These are phyloP conservation scores for Enteromius fasciolatus DNA, from an alignment of 2,797 vertebrate species.

Conservation along the genomic window DNA sequence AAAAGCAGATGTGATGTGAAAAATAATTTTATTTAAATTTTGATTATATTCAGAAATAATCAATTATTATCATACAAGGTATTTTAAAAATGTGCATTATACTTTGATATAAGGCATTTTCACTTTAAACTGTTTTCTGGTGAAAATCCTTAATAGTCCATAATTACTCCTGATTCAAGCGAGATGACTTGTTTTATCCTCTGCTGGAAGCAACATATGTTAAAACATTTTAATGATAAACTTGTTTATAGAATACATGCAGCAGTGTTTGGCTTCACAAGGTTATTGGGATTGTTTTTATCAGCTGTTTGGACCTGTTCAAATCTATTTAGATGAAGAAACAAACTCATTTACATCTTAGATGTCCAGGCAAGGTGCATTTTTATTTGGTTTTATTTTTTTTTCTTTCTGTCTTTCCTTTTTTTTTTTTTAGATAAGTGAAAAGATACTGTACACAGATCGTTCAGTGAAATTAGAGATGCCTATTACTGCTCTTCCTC, in stretches of 20 bases:
- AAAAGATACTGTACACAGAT: background rate
- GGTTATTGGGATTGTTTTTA: background rate
- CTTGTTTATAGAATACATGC: background rate
- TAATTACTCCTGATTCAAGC: background rate
- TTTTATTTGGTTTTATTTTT: background rate
- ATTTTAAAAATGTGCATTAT: constrained; percentile 23
- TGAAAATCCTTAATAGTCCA: background rate
- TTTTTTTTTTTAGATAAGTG: background rate
- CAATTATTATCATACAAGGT: constrained; percentile 37
- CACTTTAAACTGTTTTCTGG: background rate
- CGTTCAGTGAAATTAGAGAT: background rate
- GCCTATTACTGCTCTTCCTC: background rate
- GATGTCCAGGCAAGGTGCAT: background rate
- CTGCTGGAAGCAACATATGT: background rate
- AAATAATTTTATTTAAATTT: constrained; percentile 42
- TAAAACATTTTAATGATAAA: background rate
- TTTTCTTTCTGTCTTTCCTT: no score
- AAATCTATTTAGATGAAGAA: background rate
- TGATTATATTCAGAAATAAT: constrained; percentile 49
- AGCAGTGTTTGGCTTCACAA: background rate
- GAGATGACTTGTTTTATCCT: background rate
- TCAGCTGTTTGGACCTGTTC: background rate
- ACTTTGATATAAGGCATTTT: background rate
- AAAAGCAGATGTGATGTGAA: constrained; percentile 38
- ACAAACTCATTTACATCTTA: background rate